phyloP scores from a whole-genome alignment of 2,888 invertebrate species.

The Perizoma affinitatum region DNA sequence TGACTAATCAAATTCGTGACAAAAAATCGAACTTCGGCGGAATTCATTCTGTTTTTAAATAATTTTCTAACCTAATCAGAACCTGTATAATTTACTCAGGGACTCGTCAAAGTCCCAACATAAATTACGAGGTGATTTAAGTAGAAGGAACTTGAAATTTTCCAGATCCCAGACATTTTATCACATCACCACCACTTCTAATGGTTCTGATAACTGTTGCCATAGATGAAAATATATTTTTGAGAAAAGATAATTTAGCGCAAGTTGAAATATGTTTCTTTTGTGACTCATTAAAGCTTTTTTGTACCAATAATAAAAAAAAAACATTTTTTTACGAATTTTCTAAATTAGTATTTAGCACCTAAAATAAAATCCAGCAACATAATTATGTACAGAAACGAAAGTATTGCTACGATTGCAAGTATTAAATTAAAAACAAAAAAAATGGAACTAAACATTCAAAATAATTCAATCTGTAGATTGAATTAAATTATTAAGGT shows the following conservation, averaged over 20 bases:
- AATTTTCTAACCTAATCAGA: slow-evolving; percentile 83
- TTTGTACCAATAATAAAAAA: slow-evolving; percentile 48
- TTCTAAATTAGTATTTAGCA: slow-evolving; percentile 63
- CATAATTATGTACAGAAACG: slow-evolving; percentile 76
- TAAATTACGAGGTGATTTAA: slow-evolving; percentile 85
- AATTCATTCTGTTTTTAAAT: slow-evolving; percentile 49
- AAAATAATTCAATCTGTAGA: slow-evolving; percentile 82
- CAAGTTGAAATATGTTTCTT: slow-evolving; percentile 39
- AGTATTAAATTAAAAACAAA: slow-evolving; percentile 74
- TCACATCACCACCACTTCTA: slow-evolving; percentile 75
- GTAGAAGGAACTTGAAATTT: slow-evolving; percentile 76
- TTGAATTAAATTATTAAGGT: slow-evolving; percentile 53
- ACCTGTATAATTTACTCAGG: slow-evolving; percentile 84
- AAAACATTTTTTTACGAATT: slow-evolving; percentile 35
- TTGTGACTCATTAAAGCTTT: slow-evolving; percentile 72
- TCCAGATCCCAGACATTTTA: slow-evolving; percentile 64
- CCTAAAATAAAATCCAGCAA: slow-evolving; percentile 77
- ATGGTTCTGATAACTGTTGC: slow-evolving; percentile 81
- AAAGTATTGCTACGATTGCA: slow-evolving; percentile 68
- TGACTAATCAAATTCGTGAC: slow-evolving; percentile 61
- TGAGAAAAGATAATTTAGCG: slow-evolving; percentile 27
- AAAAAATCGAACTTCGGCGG: slow-evolving; percentile 65
- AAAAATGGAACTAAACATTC: slow-evolving; percentile 68
- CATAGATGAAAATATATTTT: slow-evolving; percentile 51
- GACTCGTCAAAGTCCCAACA: slow-evolving; percentile 61